Evolutionary conservation across 2,888 invertebrate species (phyloP).

Genomic region (Thera obeliscata): DNA sequence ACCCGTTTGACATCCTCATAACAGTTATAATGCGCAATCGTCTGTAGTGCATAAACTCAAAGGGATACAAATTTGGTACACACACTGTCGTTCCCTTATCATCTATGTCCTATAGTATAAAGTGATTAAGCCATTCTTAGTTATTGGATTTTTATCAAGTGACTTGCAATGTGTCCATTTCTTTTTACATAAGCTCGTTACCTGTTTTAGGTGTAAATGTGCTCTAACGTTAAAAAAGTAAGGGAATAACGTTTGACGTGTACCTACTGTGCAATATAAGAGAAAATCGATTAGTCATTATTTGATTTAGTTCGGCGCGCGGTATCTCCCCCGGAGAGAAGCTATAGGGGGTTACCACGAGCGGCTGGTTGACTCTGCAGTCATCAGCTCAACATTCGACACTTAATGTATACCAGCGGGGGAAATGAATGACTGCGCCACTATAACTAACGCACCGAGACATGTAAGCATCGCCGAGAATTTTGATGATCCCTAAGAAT

Average conservation of each 20-base stretch:
- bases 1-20: no score
- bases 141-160: no score
- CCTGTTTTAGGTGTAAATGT: conserved; percentile 10
- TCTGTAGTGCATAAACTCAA: no score
- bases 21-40: no score
- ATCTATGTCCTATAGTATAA: no score
- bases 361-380: conserved; percentile 63
- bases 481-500: conserved; percentile 41
- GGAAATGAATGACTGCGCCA: conserved; percentile 63
- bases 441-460: conserved; percentile 45
- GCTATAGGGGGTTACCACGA: conserved; percentile 78
- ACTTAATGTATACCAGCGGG: conserved; percentile 73
- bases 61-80: no score
- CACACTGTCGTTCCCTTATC: no score
- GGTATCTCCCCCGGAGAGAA: conserved; percentile 72
- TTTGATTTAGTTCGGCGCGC: conserved; percentile 83
- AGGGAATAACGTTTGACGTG: conserved; percentile 83
- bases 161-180: neutral
- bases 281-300: conserved; percentile 84
- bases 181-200: neutral
- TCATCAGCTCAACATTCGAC: conserved; percentile 79
- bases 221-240: conserved; percentile 70
- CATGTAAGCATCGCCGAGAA: conserved; percentile 38
- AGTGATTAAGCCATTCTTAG: no score
- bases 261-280: conserved; percentile 84